Base-by-base conservation (phyloP, 2,888 invertebrate genomes). In the Phyllotreta cruciferae region DNA sequence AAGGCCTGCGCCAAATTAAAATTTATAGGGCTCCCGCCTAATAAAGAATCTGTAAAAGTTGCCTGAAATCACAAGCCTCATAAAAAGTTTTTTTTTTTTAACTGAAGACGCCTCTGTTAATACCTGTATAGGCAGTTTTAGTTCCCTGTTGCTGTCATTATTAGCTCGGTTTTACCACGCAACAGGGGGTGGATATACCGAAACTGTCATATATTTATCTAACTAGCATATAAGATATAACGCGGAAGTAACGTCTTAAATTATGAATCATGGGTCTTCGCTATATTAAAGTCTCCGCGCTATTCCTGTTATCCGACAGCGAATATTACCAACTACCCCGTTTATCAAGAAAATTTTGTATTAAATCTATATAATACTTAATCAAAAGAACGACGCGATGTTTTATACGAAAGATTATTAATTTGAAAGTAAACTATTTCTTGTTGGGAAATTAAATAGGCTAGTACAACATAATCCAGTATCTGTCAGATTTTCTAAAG, bases 111-210 rank as follows among this genome's bases (percentile, higher is more conserved):
- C 71, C 71, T 70, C 71, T 66, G 71, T 77, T 75, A 76, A 75
- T 76, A 75, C 72, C 74, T 73, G 71, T 71, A 74, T 70, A 68
- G 71, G 70, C 70, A 50, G 50, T 50, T 50, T 9, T 36, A 52
- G 52, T 52, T 42, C 74, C 69, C 68, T 71, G 69, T 70, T 66
- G 73, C 75, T 71, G 77, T 77, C 77, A 77, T 77, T 77, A 77
- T 77, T 77, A 73, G 73, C 72, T 74, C 71, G 70, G 74, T 72
- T 71, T 70, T 70, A 66, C 70, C 68, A 66, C 71, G 67, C 74
- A 70, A 64, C 72, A 69, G 74, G 74, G 74, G 74, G 74, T 71
- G 70, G 71, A 71, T 60, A 60, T 73, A 67, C 69, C 68, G 45
- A 63, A 70, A 72, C 72, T 75, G 75, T 74, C 75, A 72, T 75